Evolutionary conservation across 1,140 invertebrate genomes (phyloP), one percentile per base, ranked within the genome.

Genomic region (Steinernema feltiae): DNA sequence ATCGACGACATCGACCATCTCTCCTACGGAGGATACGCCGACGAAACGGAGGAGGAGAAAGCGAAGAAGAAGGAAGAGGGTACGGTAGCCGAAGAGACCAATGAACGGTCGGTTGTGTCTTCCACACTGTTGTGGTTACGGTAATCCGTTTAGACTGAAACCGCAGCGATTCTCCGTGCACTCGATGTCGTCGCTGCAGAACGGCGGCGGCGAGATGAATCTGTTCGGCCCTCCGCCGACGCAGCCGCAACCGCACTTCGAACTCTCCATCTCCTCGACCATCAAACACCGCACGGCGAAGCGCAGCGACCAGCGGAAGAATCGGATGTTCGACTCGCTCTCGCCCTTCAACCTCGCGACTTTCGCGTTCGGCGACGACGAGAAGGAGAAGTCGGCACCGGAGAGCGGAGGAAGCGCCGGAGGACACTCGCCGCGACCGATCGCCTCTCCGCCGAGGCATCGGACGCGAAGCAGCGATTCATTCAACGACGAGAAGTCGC

Each of bases 241-340:
- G 24, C 12, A 63, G 53, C 15, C 15, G 7, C 53, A 63, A 21
- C 7, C 7, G 7, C 53, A 63, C 53, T 63, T 63, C 53, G 53
- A 63, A 27, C 53, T 63, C 15, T 63, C 53, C 7, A 21, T 63
- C 3, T 63, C 53, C 15, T 63, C 53, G 53, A 63, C 53, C 15
- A 63, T 63, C 53, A 63, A 63, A 27, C 53, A 63, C 24, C 53
- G 53, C 53, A 21, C 12, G 12, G 53, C 53, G 2, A 63, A 63
- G 53, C 53, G 53, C 2, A 63, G 53, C 53, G 53, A 63, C 53
- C 53, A 63, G 24, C 53, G 53, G 7, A 63, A 63, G 24, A 63
- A 63, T 27, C 53, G 53, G 53, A 63, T 63, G 53, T 63, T 63
- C 53, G 53, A 63, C 53, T 63, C 53, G 53, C 53, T 63, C 24